Conservation (phyloP, 2,888 invertebrate species). For the Eristalis pertinax region DNA sequence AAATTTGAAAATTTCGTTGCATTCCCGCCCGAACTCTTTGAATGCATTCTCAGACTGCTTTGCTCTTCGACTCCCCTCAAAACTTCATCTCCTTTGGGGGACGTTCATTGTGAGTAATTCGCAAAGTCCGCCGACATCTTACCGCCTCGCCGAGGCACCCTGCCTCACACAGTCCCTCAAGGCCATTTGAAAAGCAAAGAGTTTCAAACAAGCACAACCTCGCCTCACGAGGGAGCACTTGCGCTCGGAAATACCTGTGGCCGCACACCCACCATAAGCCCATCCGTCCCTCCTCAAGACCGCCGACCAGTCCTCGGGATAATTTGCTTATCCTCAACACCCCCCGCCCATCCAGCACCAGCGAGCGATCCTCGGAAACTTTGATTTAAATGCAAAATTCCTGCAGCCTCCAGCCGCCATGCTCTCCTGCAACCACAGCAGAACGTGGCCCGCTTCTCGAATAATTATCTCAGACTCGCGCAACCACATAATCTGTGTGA, state of each 20-base stretch:
- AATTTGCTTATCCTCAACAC: not conserved
- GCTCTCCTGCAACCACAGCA: not conserved
- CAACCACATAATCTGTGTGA: conserved; percentile 50
- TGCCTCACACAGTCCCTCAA: not conserved
- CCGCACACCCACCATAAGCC: not conserved
- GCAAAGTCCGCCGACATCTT: not conserved
- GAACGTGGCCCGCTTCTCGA: conserved; percentile 1
- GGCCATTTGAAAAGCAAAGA: not conserved
- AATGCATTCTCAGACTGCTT: not conserved
- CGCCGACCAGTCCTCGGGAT: not conserved
- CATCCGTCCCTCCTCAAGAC: not conserved
- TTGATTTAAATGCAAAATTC: conserved; percentile 37
- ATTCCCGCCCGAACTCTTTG: too few relatives aligned
- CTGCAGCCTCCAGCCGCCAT: not conserved
- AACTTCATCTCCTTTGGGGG: not conserved
- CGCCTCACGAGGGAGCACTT: not conserved
- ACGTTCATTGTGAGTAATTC: not conserved
- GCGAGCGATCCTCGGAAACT: conserved; percentile 3
- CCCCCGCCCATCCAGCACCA: not conserved
- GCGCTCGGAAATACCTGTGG: not conserved
- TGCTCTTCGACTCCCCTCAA: not conserved
- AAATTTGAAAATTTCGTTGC: too few relatives aligned
- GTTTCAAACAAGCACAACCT: not conserved
- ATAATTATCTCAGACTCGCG: conserved; percentile 44
- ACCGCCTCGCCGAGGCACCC: not conserved